Conservation (phyloP, 2,113 vertebrate genomes). For the Bungarus multicinctus region DNA sequence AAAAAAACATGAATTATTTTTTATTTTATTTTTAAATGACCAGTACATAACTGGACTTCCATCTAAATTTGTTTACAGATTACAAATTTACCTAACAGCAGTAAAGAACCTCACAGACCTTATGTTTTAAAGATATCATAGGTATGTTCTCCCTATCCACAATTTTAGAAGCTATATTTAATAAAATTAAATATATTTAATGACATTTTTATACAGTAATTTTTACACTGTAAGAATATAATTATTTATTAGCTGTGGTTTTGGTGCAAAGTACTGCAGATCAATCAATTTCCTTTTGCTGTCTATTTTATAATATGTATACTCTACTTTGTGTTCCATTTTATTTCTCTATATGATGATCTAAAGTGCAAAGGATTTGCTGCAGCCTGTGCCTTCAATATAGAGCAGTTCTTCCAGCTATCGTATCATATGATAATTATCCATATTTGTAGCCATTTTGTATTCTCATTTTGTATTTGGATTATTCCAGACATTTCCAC, state of each 20-base stretch:
- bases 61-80: neutral
- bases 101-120: neutral
- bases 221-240: neutral
- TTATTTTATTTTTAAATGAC: neutral
- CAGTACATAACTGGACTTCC: neutral
- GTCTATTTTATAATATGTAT: neutral
- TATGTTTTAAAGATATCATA: neutral
- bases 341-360: neutral
- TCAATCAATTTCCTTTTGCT: neutral
- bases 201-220: neutral
- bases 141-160: neutral
- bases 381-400: neutral
- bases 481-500: neutral
- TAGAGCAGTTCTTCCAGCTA: neutral
- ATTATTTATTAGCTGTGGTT: neutral
- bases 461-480: neutral
- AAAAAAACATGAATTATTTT: neutral
- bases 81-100: neutral
- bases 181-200: constrained; percentile 7
- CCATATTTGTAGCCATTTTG: neutral
- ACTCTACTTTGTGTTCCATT: neutral
- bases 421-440: neutral
- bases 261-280: neutral
- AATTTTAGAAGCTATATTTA: neutral
- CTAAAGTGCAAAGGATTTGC: neutral